Evolutionary conservation across 2,797 vertebrate genomes (phyloP).

Genomic region (Eulemur albifrons): DNA sequence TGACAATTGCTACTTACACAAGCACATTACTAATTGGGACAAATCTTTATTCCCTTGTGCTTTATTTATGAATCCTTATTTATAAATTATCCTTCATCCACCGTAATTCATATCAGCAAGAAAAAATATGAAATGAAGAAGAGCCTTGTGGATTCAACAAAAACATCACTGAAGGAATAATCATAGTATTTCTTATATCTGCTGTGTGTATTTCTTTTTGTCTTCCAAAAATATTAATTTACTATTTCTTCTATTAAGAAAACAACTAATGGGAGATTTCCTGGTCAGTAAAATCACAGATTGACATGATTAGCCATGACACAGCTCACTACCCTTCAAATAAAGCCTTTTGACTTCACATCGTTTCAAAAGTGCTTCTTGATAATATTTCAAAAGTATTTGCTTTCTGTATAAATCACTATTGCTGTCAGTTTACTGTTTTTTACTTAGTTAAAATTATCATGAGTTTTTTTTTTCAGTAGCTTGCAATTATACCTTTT

Average conservation of each 20-base stretch:
- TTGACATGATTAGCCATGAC: neutral
- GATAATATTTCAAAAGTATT: neutral
- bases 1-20: neutral
- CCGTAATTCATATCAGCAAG: neutral
- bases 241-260: neutral
- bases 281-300: neutral
- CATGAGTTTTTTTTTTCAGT: neutral
- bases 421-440: neutral
- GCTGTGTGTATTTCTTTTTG: neutral
- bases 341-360: neutral
- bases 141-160: neutral
- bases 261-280: neutral
- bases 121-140: neutral
- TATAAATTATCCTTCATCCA: neutral
- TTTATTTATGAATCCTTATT: neutral
- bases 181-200: neutral
- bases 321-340: neutral
- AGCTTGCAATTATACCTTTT: slow-evolving; percentile 13
- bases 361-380: neutral
- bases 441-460: slow-evolving; percentile 26
- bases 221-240: neutral
- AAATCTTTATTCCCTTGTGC: neutral
- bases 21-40: neutral
- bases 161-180: neutral
- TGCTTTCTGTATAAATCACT: neutral